Percentiles rank a stretch among this genome's conserved stretches.
These are phyloP conservation scores for Aphidius ervi DNA, from an alignment of 1,140 invertebrate genomes.

Conservation along the genomic window DNA sequence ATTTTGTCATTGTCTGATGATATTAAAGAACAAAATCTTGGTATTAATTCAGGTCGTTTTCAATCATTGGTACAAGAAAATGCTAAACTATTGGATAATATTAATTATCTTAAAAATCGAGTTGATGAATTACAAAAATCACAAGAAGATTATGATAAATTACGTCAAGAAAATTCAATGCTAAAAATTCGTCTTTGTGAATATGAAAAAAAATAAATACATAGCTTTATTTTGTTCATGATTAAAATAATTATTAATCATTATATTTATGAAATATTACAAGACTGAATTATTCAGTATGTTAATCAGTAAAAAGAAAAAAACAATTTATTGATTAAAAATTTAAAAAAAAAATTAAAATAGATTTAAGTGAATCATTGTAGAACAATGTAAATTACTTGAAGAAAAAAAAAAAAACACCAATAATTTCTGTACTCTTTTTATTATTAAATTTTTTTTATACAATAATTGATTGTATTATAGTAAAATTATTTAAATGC, in stretches of 20 bases:
- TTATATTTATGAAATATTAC: conserved; percentile 1
- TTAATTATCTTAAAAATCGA: conserved; percentile 33
- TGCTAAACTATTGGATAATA: conserved; percentile 35
- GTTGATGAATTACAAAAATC: conserved; percentile 38
- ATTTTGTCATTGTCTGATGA: conserved; percentile 40
- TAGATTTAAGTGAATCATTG: no score
- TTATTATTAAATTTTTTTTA: no score
- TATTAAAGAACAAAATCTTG: conserved; percentile 34
- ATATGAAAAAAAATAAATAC: conserved; percentile 18
- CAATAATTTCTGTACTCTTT: no score
- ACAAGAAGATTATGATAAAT: conserved; percentile 30
- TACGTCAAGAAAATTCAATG: conserved; percentile 41
- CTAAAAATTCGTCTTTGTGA: conserved; percentile 42
- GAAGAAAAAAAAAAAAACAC: no score
- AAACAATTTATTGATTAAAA: no score
- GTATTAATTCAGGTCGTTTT: conserved; percentile 30
- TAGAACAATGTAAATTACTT: no score
- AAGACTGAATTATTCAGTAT: neutral
- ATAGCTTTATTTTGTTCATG: neutral
- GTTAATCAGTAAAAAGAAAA: no score
- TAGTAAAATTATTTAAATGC: no score
- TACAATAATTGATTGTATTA: no score
- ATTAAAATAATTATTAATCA: neutral
- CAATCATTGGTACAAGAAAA: conserved; percentile 39
- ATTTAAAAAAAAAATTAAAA: no score